These are phyloP conservation scores for Coryphaenoides rupestris DNA, from an alignment of 2,113 vertebrate species.

Conservation along the genomic window DNA sequence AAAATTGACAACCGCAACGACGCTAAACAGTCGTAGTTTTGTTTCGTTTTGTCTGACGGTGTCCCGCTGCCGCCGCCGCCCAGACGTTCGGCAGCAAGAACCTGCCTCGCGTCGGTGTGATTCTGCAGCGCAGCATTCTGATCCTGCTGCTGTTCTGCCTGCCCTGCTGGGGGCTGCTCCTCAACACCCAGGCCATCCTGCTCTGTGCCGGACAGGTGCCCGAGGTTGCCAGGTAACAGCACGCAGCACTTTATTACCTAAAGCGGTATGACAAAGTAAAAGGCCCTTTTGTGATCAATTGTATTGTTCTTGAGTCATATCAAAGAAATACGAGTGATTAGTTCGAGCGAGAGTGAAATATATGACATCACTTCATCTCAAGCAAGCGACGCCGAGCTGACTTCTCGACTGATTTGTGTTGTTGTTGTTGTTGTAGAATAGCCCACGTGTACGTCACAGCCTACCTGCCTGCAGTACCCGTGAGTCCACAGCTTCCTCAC, in stretches of 20 bases:
- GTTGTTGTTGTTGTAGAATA: conserved; percentile 70
- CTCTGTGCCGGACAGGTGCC: conserved; percentile 80
- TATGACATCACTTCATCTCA: too few relatives aligned
- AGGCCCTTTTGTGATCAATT: too few relatives aligned
- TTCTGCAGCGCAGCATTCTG: conserved; percentile 81
- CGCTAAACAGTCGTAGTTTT: too few relatives aligned
- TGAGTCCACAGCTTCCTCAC: conserved; percentile 68
- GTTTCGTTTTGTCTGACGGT: too few relatives aligned
- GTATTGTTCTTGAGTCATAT: too few relatives aligned
- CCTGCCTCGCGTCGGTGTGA: conserved; percentile 81
- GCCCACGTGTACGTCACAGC: conserved; percentile 85
- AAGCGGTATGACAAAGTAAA: too few relatives aligned
- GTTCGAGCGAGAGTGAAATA: too few relatives aligned
- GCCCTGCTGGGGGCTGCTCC: conserved; percentile 87
- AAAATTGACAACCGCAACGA: too few relatives aligned
- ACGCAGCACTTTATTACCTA: neutral
- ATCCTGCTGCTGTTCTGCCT: conserved; percentile 86
- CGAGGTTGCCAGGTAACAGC: conserved; percentile 77
- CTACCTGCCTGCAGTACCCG: conserved; percentile 88
- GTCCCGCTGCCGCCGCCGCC: too few relatives aligned
- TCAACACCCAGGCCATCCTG: conserved; percentile 82
- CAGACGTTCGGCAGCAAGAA: conserved; percentile 86
- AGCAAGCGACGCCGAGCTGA: too few relatives aligned
- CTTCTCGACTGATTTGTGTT: too few relatives aligned
- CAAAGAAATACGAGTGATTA: too few relatives aligned